Evolutionary conservation across 2,113 vertebrate species (phyloP).

Genomic region (Arvicanthis niloticus): DNA sequence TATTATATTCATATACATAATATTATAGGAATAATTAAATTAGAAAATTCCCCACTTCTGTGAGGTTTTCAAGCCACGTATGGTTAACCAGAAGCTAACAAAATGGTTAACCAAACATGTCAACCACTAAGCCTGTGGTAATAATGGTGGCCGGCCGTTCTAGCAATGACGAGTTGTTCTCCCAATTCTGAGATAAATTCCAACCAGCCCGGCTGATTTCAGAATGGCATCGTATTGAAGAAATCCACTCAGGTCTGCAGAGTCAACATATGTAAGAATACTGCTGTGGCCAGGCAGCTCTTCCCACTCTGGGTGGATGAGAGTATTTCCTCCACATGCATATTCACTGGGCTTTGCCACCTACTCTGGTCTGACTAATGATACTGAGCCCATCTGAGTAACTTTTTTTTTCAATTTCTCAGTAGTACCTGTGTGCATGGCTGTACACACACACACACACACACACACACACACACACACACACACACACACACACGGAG

Average conservation of each 20-base stretch:
- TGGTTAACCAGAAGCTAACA: slow-evolving; percentile 74
- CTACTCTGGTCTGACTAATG: neutral
- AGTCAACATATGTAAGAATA: neutral
- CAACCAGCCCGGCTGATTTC: neutral
- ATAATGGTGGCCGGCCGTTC: slow-evolving; percentile 61
- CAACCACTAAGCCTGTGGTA: slow-evolving; percentile 66
- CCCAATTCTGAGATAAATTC: slow-evolving; percentile 11
- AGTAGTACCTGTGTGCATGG: neutral
- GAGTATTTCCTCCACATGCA: neutral
- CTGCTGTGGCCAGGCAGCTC: neutral
- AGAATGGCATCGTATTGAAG: neutral
- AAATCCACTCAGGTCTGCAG: neutral
- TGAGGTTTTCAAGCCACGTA: slow-evolving; percentile 57
- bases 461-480: neutral
- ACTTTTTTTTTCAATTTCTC: neutral
- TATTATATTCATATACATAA: too few relatives aligned
- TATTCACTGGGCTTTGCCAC: neutral
- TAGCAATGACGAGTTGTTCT: neutral
- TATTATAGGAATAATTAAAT: neutral
- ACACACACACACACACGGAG: neutral
- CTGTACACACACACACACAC: too few relatives aligned
- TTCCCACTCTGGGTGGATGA: neutral
- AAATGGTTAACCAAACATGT: slow-evolving; percentile 77
- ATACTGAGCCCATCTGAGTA: neutral
- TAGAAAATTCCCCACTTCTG: slow-evolving; percentile 4